Percentiles rank a stretch among this genome's conserved stretches.
phyloP scores from a whole-genome alignment of 1,140 invertebrate genomes.

The Antheraea mylitta region DNA sequence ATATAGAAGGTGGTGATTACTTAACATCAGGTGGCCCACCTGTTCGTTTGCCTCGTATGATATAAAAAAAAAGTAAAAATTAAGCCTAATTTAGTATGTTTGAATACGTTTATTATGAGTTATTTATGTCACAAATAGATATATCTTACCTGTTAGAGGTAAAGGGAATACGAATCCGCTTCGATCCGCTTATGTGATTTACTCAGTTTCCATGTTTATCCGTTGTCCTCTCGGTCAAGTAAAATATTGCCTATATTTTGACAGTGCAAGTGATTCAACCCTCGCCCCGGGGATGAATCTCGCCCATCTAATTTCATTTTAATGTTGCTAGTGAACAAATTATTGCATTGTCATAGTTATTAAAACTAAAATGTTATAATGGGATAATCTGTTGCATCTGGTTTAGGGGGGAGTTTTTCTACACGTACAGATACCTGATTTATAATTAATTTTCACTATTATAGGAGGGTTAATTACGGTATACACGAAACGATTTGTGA shows the following conservation, averaged over 20 bases:
- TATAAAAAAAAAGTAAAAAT: too few species aligned
- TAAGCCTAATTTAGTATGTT: too few species aligned
- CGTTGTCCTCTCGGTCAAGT: conserved; percentile 37
- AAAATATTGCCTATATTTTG: conserved; percentile 64
- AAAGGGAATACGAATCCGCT: conserved; percentile 15
- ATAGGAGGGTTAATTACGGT: conserved; percentile 50
- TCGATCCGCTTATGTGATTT: conserved; percentile 64
- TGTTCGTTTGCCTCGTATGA: too few species aligned
- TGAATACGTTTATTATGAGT: too few species aligned
- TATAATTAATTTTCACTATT: conserved; percentile 60
- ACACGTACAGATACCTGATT: conserved; percentile 40
- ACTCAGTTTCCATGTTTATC: conserved; percentile 46
- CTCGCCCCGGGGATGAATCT: conserved; percentile 43
- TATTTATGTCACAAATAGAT: neutral
- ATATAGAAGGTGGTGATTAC: too few species aligned
- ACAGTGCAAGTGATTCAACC: conserved; percentile 51
- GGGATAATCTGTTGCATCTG: conserved; percentile 62
- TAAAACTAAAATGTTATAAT: conserved; percentile 61
- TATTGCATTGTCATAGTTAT: conserved; percentile 66
- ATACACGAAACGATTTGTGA: conserved; percentile 46
- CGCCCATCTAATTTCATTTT: conserved; percentile 63
- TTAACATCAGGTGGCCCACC: too few species aligned
- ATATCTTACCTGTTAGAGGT: neutral
- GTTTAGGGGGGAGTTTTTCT: conserved; percentile 53
- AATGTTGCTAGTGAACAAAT: conserved; percentile 69